phyloP scores from a whole-genome alignment of 1,140 invertebrate genomes.

The Callitettix versicolor region DNA sequence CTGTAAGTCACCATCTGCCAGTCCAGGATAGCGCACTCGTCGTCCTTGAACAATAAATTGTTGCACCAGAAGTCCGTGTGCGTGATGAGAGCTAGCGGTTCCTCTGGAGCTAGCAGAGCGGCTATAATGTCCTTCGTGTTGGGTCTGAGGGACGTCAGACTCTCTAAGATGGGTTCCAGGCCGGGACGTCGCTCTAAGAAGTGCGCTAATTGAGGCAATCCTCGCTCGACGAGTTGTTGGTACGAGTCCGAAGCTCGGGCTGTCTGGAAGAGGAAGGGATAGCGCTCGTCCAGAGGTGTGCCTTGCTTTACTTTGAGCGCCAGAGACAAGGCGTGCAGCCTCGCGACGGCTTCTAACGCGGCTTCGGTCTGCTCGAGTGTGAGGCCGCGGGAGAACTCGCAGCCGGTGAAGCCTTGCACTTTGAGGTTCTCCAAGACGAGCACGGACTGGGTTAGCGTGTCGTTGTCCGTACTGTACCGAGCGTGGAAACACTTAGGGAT shows the following conservation, averaged over 20 bases:
- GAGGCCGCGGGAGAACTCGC: slow-evolving; percentile 55
- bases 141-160: slow-evolving; percentile 41
- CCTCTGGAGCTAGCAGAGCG: slow-evolving; percentile 48
- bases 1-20: slow-evolving; percentile 75
- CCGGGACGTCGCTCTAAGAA: slow-evolving; percentile 55
- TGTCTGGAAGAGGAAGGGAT: slow-evolving; percentile 63
- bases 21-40: slow-evolving; percentile 56
- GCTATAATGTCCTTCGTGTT: slow-evolving; percentile 50
- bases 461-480: slow-evolving; percentile 42
- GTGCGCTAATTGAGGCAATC: slow-evolving; percentile 55
- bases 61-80: slow-evolving; percentile 78
- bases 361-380: slow-evolving; percentile 49
- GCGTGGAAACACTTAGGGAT: slow-evolving; percentile 54
- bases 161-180: slow-evolving; percentile 39
- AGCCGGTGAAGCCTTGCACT: slow-evolving; percentile 38
- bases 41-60: slow-evolving; percentile 58
- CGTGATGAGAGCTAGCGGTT: slow-evolving; percentile 56
- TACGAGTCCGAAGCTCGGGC: slow-evolving; percentile 63
- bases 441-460: slow-evolving; percentile 48
- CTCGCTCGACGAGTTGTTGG: slow-evolving; percentile 60
- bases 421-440: slow-evolving; percentile 51
- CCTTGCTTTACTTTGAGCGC: slow-evolving; percentile 51
- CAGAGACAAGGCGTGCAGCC: slow-evolving; percentile 57
- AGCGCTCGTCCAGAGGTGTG: slow-evolving; percentile 46
- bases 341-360: slow-evolving; percentile 55